Base-by-base conservation (phyloP, 2,888 invertebrate genomes). In the Augochlorella aurata region DNA sequence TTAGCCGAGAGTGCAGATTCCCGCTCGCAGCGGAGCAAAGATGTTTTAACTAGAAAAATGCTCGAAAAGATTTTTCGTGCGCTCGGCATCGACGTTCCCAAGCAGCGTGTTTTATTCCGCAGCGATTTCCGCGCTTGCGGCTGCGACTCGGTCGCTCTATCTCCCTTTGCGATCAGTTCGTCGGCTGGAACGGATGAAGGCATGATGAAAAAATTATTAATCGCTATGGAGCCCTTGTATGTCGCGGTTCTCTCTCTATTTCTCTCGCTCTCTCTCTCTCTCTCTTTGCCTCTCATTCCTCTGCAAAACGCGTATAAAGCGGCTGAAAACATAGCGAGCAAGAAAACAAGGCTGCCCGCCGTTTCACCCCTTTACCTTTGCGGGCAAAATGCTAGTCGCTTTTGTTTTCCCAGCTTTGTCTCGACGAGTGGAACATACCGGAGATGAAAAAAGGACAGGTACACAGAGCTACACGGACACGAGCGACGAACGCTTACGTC, bases 181-280 rank as follows among this genome's bases (percentile, higher is more conserved):
- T 73, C 71, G 38, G 77, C 50, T 81, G 76, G 75, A 75, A 63
- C 77, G 82, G 82, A 66, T 70, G 81, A 73, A 71, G 76, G 61
- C 52, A 63, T 78, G 76, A 87, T 84, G 89, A 89, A 87, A 89
- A 87, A 89, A 88, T 87, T 85, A 88, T 85, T 87, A 84, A 83
- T 79, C 74, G 74, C 69, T 77, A 87, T 81, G 82, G 87, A 77
- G 85, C 74, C 67, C 66, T 84, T 66, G 66, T 63, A 67, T 58
- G 66, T 29, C 47, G 49, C 47, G n/a, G 24, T 58, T 54, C 50
- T 44, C n/a, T 54, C 54, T 54, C 21, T 54, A 3, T 54, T 21
- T 54, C 21, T 54, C 54, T 54, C 54, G 21, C 12, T 14, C 54
- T 21, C 21, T 24, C 58, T 58, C 14, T 14, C 58, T 58, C 58